Evolutionary conservation across 2,797 vertebrate species (phyloP).

Genomic region (Podargus strigoides): DNA sequence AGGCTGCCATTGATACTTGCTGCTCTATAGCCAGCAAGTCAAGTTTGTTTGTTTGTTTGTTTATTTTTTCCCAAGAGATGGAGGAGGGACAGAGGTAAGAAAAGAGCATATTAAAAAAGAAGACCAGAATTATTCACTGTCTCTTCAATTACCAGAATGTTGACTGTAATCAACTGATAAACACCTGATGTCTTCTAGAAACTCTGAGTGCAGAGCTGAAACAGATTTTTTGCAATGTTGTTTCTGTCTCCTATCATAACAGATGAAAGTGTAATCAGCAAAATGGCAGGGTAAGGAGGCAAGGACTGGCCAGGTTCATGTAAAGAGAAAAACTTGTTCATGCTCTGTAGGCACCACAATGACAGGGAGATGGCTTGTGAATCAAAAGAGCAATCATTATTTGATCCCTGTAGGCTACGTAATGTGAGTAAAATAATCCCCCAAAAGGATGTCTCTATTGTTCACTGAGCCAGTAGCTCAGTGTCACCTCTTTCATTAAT

Average conservation of each 20-base stretch:
- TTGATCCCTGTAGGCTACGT: neutral
- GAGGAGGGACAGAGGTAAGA: neutral
- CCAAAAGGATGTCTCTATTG: neutral
- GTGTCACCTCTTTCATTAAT: neutral
- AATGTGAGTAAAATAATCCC: neutral
- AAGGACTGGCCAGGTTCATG: neutral
- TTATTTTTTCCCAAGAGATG: neutral
- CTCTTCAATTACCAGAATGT: neutral
- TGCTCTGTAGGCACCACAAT: accelerated
- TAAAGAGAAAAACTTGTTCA: neutral
- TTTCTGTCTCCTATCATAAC: neutral
- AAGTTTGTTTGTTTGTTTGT: neutral
- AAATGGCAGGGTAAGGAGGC: neutral
- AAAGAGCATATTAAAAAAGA: neutral
- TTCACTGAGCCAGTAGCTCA: neutral
- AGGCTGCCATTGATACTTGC: neutral
- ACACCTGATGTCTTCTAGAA: neutral
- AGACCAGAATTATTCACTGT: neutral
- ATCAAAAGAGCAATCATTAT: neutral
- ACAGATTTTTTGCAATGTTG: neutral
- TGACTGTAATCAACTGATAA: neutral
- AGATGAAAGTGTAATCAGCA: neutral
- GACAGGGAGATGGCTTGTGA: neutral
- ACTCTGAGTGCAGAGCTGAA: neutral
- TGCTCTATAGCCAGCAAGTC: neutral